A percentile compares a stretch with the other conserved stretches of the same genome.
Evolutionary conservation across 1,140 invertebrate genomes (phyloP).

Genomic region (Diuraphis noxia): DNA sequence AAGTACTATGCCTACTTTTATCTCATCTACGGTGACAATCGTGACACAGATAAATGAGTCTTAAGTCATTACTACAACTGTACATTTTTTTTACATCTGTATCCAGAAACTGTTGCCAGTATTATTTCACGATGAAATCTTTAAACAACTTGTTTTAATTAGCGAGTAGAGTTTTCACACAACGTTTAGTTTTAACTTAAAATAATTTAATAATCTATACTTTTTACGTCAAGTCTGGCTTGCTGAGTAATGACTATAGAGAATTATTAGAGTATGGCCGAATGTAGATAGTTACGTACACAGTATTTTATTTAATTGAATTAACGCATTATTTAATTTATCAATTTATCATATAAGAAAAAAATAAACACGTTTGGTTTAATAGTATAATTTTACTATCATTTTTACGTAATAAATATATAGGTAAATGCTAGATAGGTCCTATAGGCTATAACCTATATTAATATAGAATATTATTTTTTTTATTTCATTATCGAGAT

Average conservation of each 20-base stretch:
- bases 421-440: too few relatives aligned
- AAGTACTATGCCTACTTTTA: background rate
- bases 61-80: background rate
- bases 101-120: background rate
- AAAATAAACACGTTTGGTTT: background rate
- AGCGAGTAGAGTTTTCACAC: background rate
- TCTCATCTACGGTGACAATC: background rate
- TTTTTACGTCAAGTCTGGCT: background rate
- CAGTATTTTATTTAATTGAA: background rate
- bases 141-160: background rate
- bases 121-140: background rate
- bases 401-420: background rate
- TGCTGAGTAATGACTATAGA: background rate
- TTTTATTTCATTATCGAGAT: background rate
- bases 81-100: background rate
- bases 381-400: too few relatives aligned
- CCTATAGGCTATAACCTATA: background rate
- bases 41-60: background rate
- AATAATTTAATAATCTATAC: background rate
- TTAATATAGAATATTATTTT: background rate
- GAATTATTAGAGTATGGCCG: background rate
- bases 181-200: background rate
- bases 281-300: background rate
- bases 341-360: background rate
- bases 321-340: background rate